Evolutionary conservation across 2,888 invertebrate species (phyloP).

Genomic region (Agrochola litura): DNA sequence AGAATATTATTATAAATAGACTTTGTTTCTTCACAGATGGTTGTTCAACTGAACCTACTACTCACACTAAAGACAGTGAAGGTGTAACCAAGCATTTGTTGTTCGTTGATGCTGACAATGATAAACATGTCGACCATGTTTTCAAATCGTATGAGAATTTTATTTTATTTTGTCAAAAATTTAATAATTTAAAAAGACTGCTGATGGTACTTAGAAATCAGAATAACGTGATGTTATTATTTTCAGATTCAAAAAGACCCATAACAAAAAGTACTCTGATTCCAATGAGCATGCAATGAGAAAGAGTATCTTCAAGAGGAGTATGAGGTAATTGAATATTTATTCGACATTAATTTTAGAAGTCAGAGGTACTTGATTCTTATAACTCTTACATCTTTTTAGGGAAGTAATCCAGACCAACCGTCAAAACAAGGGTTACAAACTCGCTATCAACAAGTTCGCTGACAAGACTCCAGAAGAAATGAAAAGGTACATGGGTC

Average conservation of each 20-base stretch:
- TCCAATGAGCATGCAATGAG: constrained; percentile 52
- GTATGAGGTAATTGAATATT: constrained; percentile 54
- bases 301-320: constrained; percentile 54
- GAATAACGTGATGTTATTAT: neutral
- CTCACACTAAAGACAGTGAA: constrained; percentile 60
- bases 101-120: constrained; percentile 72
- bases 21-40: constrained; percentile 50
- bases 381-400: constrained; percentile 8
- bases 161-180: neutral
- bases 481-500: constrained; percentile 73
- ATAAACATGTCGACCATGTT: constrained; percentile 75
- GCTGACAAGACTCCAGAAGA: constrained; percentile 81
- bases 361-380: neutral
- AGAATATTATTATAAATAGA: neutral
- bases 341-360: neutral
- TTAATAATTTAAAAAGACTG: neutral
- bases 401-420: constrained; percentile 75
- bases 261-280: constrained; percentile 47
- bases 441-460: constrained; percentile 79
- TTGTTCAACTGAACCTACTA: constrained; percentile 48
- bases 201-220: neutral
- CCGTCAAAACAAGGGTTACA: constrained; percentile 76
- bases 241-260: constrained; percentile 55
- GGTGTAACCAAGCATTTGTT: constrained; percentile 67
- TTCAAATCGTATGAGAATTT: constrained; percentile 74